A percentile compares a stretch with the other conserved stretches of the same genome.
Evolutionary conservation across 2,888 invertebrate species (phyloP).

Genomic region (Agriopis aurantiaria): DNA sequence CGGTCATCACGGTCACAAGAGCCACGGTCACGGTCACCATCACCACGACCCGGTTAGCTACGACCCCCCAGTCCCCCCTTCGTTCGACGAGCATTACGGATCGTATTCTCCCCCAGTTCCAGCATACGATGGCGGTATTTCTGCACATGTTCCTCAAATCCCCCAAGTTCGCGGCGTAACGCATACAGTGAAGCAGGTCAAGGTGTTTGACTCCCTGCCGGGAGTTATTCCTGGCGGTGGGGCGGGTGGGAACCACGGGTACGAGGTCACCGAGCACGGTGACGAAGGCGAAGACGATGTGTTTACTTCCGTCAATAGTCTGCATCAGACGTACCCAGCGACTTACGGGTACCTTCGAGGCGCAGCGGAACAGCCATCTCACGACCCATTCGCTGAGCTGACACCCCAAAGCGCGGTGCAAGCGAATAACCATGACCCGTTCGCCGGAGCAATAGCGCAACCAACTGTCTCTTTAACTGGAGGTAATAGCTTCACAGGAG

Average conservation of each 20-base stretch:
- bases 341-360: constrained; percentile 69
- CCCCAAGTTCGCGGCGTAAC: constrained; percentile 61
- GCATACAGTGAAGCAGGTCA: constrained; percentile 78
- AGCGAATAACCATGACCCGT: constrained; percentile 59
- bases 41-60: constrained; percentile 63
- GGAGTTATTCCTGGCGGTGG: constrained; percentile 60
- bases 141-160: constrained; percentile 46
- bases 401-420: constrained; percentile 62
- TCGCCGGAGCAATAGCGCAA: constrained; percentile 56
- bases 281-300: constrained; percentile 73
- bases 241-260: constrained; percentile 60
- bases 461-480: constrained; percentile 60
- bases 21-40: constrained; percentile 56
- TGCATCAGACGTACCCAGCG: constrained; percentile 70
- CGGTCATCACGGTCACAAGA: constrained; percentile 48
- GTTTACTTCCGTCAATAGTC: constrained; percentile 67
- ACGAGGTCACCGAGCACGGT: constrained; percentile 78
- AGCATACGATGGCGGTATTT: constrained; percentile 57
- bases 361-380: constrained; percentile 58
- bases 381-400: constrained; percentile 64
- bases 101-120: constrained; percentile 61
- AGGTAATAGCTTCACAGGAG: constrained; percentile 61
- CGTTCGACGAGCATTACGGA: constrained; percentile 68
- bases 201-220: constrained; percentile 76
- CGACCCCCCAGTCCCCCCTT: constrained; percentile 55